phyloP scores from a whole-genome alignment of 2,888 invertebrate species.

The Drosophila paranaensis region DNA sequence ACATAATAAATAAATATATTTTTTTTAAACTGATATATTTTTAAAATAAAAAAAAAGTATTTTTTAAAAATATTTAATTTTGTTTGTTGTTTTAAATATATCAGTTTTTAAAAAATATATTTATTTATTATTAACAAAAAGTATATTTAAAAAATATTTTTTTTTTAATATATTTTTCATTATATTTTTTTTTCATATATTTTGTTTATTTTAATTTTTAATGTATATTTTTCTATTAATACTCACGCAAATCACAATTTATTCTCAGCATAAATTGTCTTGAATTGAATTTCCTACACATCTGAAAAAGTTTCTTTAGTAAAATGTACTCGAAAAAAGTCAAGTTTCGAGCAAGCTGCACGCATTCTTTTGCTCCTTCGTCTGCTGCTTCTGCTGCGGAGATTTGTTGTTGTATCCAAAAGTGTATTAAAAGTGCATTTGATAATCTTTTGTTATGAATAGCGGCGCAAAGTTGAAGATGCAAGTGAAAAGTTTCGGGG shows the following conservation, averaged over 20 bases:
- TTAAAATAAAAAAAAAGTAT: no score
- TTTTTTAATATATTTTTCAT: no score
- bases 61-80: not conserved
- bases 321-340: not conserved
- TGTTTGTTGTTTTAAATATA: not conserved
- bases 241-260: not conserved
- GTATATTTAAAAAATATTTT: no score
- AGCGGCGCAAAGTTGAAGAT: constrained; percentile 28
- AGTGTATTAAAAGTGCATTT: constrained; percentile 47
- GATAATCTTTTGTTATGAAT: constrained; percentile 54
- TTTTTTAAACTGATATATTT: not conserved
- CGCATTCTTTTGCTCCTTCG: not conserved
- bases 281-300: no score
- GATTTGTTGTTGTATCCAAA: constrained; percentile 13
- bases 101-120: no score
- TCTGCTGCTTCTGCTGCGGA: not conserved
- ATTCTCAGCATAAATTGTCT: not conserved
- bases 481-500: constrained; percentile 36
- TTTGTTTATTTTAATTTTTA: no score
- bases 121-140: not conserved
- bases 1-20: no score
- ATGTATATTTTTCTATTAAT: not conserved
- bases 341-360: not conserved
- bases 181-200: no score
- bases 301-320: not conserved